phyloP scores from a whole-genome alignment of 1,140 invertebrate genomes.

The Penaeus indicus region DNA sequence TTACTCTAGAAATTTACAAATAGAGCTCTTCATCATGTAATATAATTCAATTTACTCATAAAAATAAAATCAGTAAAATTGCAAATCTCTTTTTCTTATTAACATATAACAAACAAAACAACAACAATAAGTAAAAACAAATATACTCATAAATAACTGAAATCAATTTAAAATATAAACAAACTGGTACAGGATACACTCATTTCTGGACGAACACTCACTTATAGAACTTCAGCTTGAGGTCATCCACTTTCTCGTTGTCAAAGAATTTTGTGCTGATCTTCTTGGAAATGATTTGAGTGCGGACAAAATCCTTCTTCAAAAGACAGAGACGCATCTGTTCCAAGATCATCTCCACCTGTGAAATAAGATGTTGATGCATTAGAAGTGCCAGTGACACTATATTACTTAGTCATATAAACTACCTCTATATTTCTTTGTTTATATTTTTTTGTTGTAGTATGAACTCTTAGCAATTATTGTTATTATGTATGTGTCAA shows the following conservation, averaged over 20 bases:
- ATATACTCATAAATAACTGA: too few species aligned
- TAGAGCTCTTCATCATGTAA: too few species aligned
- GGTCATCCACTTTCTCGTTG: slow-evolving; percentile 79
- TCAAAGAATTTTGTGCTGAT: slow-evolving; percentile 98
- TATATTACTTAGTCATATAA: background rate
- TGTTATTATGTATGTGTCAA: too few species aligned
- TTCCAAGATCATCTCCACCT: slow-evolving; percentile 95
- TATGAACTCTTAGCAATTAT: too few species aligned
- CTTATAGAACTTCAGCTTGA: slow-evolving; percentile 95
- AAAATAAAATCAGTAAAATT: too few species aligned
- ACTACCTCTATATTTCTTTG: background rate
- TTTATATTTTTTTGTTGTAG: background rate
- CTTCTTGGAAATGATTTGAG: slow-evolving; percentile 99
- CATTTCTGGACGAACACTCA: slow-evolving; percentile 66
- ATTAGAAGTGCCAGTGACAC: background rate
- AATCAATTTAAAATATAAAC: background rate
- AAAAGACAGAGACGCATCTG: slow-evolving; percentile 98
- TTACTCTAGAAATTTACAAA: too few species aligned
- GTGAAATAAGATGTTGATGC: slow-evolving; percentile 49
- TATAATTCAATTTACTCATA: too few species aligned
- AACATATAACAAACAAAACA: too few species aligned
- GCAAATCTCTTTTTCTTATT: too few species aligned
- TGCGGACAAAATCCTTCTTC: slow-evolving; percentile 96
- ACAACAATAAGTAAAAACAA: too few species aligned
- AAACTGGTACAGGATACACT: slow-evolving; percentile 18